These are phyloP conservation scores for Tigriopus japonicus DNA, from an alignment of 1,140 invertebrate genomes.

Conservation along the genomic window DNA sequence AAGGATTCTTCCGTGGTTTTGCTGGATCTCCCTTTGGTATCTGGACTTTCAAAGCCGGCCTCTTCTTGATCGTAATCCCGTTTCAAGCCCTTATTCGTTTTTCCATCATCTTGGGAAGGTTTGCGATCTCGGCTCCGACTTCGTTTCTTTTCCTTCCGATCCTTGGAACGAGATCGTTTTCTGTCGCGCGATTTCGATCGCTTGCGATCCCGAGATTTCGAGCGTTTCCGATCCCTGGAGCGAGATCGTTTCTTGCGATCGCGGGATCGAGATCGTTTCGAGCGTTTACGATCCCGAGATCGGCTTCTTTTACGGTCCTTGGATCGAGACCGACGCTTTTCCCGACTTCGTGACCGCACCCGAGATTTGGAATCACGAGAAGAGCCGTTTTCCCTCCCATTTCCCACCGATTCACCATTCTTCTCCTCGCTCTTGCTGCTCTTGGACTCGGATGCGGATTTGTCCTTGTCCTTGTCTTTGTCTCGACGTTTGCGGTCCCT, in stretches of 20 bases:
- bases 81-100: conserved; percentile 23
- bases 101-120: conserved; percentile 8
- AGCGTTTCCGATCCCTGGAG: conserved; percentile 12
- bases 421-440: conserved; percentile 13
- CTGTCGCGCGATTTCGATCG: conserved; percentile 11
- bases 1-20: conserved; percentile 17
- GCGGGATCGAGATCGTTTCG: conserved; percentile 26
- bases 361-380: not conserved
- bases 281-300: conserved; percentile 32
- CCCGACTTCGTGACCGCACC: not conserved
- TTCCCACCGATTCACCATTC: conserved; percentile 10
- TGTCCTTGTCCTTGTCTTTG: conserved; percentile 22
- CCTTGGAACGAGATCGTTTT: not conserved
- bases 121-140: not conserved
- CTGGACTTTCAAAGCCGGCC: conserved; percentile 25
- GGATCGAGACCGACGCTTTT: conserved; percentile 15
- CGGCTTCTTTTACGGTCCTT: conserved; percentile 26
- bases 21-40: conserved; percentile 10
- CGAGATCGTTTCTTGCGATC: conserved; percentile 22
- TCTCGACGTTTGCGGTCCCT: conserved; percentile 24
- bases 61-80: conserved; percentile 35
- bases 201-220: conserved; percentile 2
- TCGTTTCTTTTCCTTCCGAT: not conserved
- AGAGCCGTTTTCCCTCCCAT: conserved; percentile 14
- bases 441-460: not conserved